These are phyloP conservation scores for Athalia cordata DNA, from an alignment of 2,888 invertebrate species.

Conservation along the genomic window DNA sequence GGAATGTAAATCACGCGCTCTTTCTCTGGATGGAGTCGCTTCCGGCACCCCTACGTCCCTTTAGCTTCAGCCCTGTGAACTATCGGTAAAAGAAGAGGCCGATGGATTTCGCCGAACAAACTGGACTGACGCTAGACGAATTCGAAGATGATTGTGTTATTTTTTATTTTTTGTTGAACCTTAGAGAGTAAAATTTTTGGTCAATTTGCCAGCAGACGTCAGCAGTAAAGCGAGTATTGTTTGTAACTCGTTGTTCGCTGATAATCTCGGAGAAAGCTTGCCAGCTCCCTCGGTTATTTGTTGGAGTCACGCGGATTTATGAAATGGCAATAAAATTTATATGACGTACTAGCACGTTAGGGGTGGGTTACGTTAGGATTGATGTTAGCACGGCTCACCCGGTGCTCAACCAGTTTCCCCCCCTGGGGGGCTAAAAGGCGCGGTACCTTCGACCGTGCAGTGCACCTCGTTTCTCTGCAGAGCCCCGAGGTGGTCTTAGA, in stretches of 20 bases:
- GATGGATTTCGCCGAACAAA: too few relatives aligned
- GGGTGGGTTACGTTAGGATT: conserved; percentile 61
- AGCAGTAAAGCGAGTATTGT: conserved; percentile 2
- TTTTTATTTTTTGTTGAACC: not conserved
- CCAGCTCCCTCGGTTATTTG: conserved; percentile 55
- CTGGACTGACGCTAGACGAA: too few relatives aligned
- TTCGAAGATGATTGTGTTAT: conserved; percentile 4
- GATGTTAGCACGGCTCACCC: conserved; percentile 56
- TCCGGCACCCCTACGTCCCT: not conserved
- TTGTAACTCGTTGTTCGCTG: conserved; percentile 49
- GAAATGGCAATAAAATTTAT: conserved; percentile 69
- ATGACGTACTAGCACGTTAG: conserved; percentile 66
- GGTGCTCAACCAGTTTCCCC: conserved; percentile 24
- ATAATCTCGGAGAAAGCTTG: conserved; percentile 57
- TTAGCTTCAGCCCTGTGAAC: not conserved
- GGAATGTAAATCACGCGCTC: conserved; percentile 70
- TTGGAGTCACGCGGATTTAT: conserved; percentile 60
- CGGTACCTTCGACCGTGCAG: not conserved
- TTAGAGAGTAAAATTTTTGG: too few relatives aligned
- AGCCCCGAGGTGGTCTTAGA: not conserved
- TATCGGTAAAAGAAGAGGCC: too few relatives aligned
- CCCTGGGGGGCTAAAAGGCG: too few relatives aligned
- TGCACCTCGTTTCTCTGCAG: not conserved
- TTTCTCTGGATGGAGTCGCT: conserved; percentile 3
- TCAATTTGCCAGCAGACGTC: not conserved